Evolutionary conservation across 2,888 invertebrate genomes (phyloP).

Genomic region (Drosophila villosipedis): DNA sequence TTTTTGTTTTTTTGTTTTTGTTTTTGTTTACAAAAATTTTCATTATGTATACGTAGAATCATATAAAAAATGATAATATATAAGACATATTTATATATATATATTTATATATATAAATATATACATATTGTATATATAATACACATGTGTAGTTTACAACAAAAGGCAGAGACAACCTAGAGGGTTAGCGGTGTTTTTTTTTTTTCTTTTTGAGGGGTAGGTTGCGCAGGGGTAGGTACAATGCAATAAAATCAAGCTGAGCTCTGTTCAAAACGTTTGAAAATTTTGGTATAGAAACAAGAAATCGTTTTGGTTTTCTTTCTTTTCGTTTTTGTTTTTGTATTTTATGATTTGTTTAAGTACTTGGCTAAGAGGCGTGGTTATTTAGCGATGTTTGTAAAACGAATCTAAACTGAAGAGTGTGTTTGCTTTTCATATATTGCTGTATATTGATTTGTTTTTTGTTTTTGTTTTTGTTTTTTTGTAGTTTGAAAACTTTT

Average conservation of each 20-base stretch:
- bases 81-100: slow-evolving; percentile 35
- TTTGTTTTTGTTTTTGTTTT: slow-evolving; percentile 12
- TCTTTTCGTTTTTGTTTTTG: neutral
- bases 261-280: slow-evolving; percentile 29
- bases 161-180: slow-evolving; percentile 78
- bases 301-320: slow-evolving; percentile 7
- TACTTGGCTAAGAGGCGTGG: slow-evolving; percentile 56
- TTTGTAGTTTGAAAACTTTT: slow-evolving; percentile 21
- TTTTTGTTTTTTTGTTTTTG: slow-evolving; percentile 28
- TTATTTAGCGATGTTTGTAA: slow-evolving; percentile 39
- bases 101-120: slow-evolving; percentile 50
- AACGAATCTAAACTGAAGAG: slow-evolving; percentile 44
- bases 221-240: slow-evolving; percentile 10
- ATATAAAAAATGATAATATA: slow-evolving; percentile 62
- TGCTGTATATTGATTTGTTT: slow-evolving; percentile 2
- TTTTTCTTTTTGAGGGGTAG: slow-evolving; percentile 5
- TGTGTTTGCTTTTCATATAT: slow-evolving; percentile 19
- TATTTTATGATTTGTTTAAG: slow-evolving; percentile 35
- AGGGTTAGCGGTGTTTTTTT: slow-evolving; percentile 42
- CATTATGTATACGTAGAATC: slow-evolving; percentile 40
- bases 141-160: slow-evolving; percentile 74
- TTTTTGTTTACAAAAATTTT: slow-evolving; percentile 52
- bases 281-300: slow-evolving; percentile 38
- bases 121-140: slow-evolving; percentile 64
- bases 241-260: slow-evolving; percentile 48